phyloP scores from a whole-genome alignment of 2,888 invertebrate genomes.

The Nesidiocoris tenuis region DNA sequence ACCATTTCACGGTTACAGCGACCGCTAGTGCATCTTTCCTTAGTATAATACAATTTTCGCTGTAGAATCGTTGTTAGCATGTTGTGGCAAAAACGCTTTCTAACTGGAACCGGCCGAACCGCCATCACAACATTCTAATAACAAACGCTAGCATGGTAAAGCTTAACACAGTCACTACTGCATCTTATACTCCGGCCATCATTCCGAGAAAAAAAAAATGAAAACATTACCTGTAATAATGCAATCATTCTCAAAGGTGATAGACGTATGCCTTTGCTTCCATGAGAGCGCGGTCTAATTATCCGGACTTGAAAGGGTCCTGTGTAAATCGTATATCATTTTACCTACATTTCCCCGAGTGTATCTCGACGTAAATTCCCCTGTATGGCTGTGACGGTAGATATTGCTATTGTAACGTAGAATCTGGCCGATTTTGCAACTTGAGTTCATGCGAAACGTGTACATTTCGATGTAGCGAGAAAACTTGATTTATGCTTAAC shows the following conservation, averaged over 20 bases:
- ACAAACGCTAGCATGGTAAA: slow-evolving; percentile 48
- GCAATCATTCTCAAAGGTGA: slow-evolving; percentile 48
- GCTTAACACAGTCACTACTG: slow-evolving; percentile 50
- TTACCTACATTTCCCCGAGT: not conserved
- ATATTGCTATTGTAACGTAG: slow-evolving; percentile 12
- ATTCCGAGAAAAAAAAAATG: not conserved
- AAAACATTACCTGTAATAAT: slow-evolving; percentile 30
- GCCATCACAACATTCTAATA: slow-evolving; percentile 49
- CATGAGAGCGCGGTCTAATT: not conserved
- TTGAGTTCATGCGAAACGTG: too few relatives aligned
- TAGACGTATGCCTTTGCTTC: slow-evolving; percentile 48
- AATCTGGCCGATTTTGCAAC: slow-evolving; percentile 1
- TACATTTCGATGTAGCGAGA: not conserved
- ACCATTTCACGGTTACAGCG: too few relatives aligned
- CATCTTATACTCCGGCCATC: slow-evolving; percentile 38
- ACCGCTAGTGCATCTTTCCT: slow-evolving; percentile 42
- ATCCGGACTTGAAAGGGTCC: too few relatives aligned
- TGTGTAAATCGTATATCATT: too few relatives aligned
- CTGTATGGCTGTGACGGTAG: slow-evolving; percentile 25
- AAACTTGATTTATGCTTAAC: not conserved
- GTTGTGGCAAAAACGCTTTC: slow-evolving; percentile 50
- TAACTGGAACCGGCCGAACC: slow-evolving; percentile 37
- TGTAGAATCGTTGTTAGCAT: slow-evolving; percentile 50
- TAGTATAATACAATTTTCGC: slow-evolving; percentile 38
- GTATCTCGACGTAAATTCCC: not conserved